phyloP scores from a whole-genome alignment of 2,888 invertebrate genomes.

The Nemotelus nigrinus region DNA sequence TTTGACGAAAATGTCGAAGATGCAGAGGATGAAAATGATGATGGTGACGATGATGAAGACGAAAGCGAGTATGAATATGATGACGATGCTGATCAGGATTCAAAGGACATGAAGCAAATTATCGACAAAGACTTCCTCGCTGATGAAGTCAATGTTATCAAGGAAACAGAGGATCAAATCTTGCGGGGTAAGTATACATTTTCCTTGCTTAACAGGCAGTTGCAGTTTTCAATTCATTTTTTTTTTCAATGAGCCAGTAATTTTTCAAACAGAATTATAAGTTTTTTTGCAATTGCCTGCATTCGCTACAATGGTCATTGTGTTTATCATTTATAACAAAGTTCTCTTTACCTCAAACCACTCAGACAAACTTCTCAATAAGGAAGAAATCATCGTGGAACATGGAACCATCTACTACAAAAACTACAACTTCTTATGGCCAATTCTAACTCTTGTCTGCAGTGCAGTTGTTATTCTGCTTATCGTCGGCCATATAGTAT shows the following conservation, averaged over 20 bases:
- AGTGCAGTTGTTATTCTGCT: slow-evolving; percentile 69
- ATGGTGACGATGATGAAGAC: slow-evolving; percentile 62
- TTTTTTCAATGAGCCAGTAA: not conserved
- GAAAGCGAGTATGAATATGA: slow-evolving; percentile 56
- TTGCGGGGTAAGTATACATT: slow-evolving; percentile 55
- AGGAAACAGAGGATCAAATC: slow-evolving; percentile 60
- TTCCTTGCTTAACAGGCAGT: not conserved
- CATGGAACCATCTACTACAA: slow-evolving; percentile 65
- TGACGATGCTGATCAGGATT: slow-evolving; percentile 52
- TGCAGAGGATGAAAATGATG: slow-evolving; percentile 26
- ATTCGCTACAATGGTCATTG: not conserved
- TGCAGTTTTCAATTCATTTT: not conserved
- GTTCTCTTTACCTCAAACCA: slow-evolving; percentile 2
- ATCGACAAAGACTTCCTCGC: slow-evolving; percentile 59
- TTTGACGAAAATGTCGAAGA: slow-evolving; percentile 62
- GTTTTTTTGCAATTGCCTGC: not conserved
- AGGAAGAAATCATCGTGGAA: slow-evolving; percentile 62
- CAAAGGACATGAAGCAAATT: slow-evolving; percentile 53
- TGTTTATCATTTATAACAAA: slow-evolving; percentile 23
- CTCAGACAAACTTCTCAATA: slow-evolving; percentile 56
- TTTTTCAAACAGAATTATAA: not conserved
- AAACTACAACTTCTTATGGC: slow-evolving; percentile 69
- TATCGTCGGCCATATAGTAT: slow-evolving; percentile 68
- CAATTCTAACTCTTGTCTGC: slow-evolving; percentile 69
- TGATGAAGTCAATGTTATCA: slow-evolving; percentile 59